phyloP scores from a whole-genome alignment of 2,113 vertebrate genomes.

The Casuarius casuarius region DNA sequence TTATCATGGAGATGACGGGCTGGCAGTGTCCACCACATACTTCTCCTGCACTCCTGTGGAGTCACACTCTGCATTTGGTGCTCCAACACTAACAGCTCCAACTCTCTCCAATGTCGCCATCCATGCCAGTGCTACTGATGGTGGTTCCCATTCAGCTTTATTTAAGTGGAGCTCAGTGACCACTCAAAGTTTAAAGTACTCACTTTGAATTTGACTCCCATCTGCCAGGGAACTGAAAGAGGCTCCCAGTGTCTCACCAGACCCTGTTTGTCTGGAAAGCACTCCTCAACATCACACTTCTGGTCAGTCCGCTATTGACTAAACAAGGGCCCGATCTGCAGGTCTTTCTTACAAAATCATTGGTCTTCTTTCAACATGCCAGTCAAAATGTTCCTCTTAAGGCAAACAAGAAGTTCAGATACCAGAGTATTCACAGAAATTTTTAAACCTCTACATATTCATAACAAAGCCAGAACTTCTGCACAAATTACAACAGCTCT shows the following conservation, averaged over 20 bases:
- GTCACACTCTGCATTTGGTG: not conserved
- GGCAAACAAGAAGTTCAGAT: not conserved
- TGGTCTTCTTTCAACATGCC: not conserved
- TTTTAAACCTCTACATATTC: not conserved
- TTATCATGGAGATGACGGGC: not conserved
- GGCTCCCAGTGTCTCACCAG: not conserved
- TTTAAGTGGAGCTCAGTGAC: not conserved
- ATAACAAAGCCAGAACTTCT: not conserved
- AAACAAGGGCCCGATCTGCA: not conserved
- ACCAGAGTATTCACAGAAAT: not conserved
- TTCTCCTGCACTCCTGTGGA: accelerated
- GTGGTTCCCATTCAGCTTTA: not conserved
- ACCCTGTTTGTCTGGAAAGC: not conserved
- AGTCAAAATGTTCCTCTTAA: not conserved
- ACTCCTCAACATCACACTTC: not conserved
- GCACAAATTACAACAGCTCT: not conserved
- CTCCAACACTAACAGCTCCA: accelerated
- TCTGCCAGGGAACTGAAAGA: not conserved
- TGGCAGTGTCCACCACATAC: accelerated
- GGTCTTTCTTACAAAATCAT: not conserved
- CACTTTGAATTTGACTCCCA: not conserved
- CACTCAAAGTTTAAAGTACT: not conserved
- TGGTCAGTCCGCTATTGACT: not conserved
- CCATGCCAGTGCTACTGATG: not conserved
- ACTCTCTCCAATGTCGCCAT: not conserved